A percentile compares a stretch with the other conserved stretches of the same genome.
These are phyloP conservation scores for Nycticebus coucang DNA, from an alignment of 2,113 vertebrate genomes.

Conservation along the genomic window DNA sequence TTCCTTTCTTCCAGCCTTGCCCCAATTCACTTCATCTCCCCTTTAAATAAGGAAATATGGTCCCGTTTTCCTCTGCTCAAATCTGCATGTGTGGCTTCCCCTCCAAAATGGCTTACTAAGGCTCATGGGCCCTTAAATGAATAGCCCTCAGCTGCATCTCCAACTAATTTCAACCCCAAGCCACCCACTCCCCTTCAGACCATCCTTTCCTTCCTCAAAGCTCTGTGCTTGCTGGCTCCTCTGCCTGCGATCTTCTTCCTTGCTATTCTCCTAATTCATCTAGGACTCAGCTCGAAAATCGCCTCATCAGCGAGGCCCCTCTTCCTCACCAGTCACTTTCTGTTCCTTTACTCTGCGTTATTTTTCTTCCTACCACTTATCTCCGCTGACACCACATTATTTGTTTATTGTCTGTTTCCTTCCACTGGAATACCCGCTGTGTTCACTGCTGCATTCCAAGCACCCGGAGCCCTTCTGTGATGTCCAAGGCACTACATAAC, in stretches of 20 bases:
- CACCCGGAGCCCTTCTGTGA: too few species aligned
- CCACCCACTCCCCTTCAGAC: neutral
- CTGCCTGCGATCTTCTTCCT: neutral
- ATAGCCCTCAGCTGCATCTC: neutral
- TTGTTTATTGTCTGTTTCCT: slow-evolving; percentile 26
- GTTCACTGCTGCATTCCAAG: neutral
- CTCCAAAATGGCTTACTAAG: neutral
- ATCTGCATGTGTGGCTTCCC: neutral
- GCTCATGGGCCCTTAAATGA: neutral
- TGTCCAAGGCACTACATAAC: slow-evolving; percentile 35
- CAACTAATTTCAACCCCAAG: neutral
- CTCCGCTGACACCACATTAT: neutral
- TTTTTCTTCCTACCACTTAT: neutral
- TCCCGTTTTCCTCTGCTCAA: neutral
- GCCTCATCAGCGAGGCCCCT: neutral
- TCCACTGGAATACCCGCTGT: neutral
- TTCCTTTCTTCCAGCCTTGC: neutral
- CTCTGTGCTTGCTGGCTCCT: neutral
- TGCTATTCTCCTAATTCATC: neutral
- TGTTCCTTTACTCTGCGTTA: neutral
- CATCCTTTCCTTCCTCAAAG: neutral
- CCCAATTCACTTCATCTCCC: neutral
- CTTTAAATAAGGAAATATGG: neutral
- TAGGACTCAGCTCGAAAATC: neutral
- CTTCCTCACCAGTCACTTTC: neutral